Evolutionary conservation across 2,113 vertebrate species (phyloP).

Genomic region (Otus sunia): DNA sequence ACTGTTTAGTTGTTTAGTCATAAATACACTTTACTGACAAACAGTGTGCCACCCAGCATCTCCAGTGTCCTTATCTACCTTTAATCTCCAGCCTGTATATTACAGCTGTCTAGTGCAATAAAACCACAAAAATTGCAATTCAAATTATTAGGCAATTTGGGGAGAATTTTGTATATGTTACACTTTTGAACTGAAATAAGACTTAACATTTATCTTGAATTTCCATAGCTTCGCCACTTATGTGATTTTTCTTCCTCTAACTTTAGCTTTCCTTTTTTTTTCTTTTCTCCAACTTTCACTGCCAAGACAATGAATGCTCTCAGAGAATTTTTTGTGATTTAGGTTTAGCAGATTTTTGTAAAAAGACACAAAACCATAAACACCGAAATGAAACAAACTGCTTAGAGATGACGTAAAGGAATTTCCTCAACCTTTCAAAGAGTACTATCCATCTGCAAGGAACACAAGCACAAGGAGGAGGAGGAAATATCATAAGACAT

Average conservation of each 20-base stretch:
- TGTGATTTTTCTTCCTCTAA: neutral
- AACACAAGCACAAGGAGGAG: neutral
- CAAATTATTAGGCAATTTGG: neutral
- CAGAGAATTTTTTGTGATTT: neutral
- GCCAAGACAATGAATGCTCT: neutral
- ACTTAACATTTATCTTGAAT: neutral
- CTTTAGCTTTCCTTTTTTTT: neutral
- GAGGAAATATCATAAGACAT: accelerated
- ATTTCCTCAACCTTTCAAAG: neutral
- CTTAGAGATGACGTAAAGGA: neutral
- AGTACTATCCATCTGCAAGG: neutral
- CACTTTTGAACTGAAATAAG: neutral
- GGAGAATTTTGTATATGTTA: neutral
- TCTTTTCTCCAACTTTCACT: neutral
- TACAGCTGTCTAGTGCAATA: neutral
- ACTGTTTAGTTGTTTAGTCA: neutral
- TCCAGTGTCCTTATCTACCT: neutral
- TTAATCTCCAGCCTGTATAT: neutral
- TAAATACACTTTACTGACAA: neutral
- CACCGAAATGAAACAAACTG: neutral
- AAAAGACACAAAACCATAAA: neutral
- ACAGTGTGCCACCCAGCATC: accelerated
- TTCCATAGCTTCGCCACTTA: neutral
- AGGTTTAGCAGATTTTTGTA: neutral
- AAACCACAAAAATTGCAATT: neutral